A percentile compares a stretch with the other conserved stretches of the same genome.
Evolutionary conservation across 2,888 invertebrate species (phyloP).

Genomic region (Drosophila demipolita): DNA sequence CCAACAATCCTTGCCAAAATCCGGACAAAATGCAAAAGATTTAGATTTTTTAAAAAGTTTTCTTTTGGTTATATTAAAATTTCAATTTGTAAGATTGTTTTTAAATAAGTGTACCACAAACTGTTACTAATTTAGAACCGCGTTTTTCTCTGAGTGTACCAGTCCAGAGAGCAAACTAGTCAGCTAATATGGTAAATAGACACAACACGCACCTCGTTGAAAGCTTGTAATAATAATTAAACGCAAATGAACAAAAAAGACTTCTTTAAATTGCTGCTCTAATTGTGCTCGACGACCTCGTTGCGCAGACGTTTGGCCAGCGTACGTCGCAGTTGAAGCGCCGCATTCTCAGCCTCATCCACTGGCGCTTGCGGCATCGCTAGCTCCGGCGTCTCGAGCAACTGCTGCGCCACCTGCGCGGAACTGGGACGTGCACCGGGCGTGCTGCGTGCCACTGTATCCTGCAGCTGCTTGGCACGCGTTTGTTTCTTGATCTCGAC

Average conservation of each 20-base stretch:
- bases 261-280: neutral
- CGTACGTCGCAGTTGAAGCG: slow-evolving; percentile 92
- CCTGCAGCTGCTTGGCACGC: slow-evolving; percentile 91
- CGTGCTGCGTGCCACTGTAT: slow-evolving; percentile 86
- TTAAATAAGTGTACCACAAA: neutral
- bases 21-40: neutral
- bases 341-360: slow-evolving; percentile 84
- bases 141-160: slow-evolving; percentile 8
- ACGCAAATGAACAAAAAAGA: slow-evolving; percentile 12
- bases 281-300: slow-evolving; percentile 90
- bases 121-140: neutral
- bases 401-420: slow-evolving; percentile 90
- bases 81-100: neutral
- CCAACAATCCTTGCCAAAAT: neutral
- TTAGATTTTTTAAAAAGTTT: neutral
- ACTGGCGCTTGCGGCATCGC: slow-evolving; percentile 38
- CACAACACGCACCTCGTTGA: slow-evolving; percentile 38
- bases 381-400: slow-evolving; percentile 85
- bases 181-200: slow-evolving; percentile 42
- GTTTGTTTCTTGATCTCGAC: slow-evolving; percentile 95
- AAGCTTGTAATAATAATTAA: slow-evolving; percentile 51
- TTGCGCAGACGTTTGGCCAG: slow-evolving; percentile 93
- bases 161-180: slow-evolving; percentile 55
- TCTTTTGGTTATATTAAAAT: neutral
- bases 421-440: slow-evolving; percentile 88